These are phyloP conservation scores for Drosophila mulleri DNA, from an alignment of 2,888 invertebrate species.

Conservation along the genomic window DNA sequence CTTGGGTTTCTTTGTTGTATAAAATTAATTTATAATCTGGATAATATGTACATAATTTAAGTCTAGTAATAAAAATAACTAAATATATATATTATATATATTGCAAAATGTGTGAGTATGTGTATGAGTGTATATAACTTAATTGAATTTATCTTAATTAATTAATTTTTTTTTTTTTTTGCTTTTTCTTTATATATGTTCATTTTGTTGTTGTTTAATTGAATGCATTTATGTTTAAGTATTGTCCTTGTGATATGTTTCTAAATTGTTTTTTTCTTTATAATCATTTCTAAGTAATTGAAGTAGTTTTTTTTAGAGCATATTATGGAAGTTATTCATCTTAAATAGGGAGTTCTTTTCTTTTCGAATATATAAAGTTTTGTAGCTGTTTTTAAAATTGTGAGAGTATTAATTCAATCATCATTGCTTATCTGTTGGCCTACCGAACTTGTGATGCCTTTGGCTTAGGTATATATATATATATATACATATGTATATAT, in stretches of 20 bases:
- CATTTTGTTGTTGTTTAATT: conserved; percentile 54
- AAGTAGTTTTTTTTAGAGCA: conserved; percentile 78
- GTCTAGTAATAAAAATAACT: conserved; percentile 76
- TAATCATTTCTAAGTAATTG: conserved; percentile 81
- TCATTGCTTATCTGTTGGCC: conserved; percentile 59
- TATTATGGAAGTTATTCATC: conserved; percentile 76
- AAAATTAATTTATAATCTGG: conserved; percentile 66
- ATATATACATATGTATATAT: conserved; percentile 4
- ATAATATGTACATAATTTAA: conserved; percentile 63
- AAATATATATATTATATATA: conserved; percentile 42
- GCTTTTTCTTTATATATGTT: conserved; percentile 24
- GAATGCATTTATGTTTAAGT: conserved; percentile 83
- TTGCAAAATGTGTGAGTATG: conserved; percentile 67
- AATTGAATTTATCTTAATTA: conserved; percentile 51
- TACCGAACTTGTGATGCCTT: conserved; percentile 55
- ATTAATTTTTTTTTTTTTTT: conserved; percentile 36
- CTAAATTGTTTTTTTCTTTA: conserved; percentile 81
- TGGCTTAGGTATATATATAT: conserved; percentile 45
- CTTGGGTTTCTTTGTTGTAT: conserved; percentile 42
- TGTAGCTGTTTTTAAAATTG: conserved; percentile 56
- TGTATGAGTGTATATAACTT: conserved; percentile 36
- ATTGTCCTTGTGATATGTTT: conserved; percentile 85
- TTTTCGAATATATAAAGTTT: conserved; percentile 66
- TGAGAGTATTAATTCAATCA: conserved; percentile 54
- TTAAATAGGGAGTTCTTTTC: conserved; percentile 56